Evolutionary conservation across 2,888 invertebrate genomes (phyloP).

Genomic region (Urechis unicinctus): DNA sequence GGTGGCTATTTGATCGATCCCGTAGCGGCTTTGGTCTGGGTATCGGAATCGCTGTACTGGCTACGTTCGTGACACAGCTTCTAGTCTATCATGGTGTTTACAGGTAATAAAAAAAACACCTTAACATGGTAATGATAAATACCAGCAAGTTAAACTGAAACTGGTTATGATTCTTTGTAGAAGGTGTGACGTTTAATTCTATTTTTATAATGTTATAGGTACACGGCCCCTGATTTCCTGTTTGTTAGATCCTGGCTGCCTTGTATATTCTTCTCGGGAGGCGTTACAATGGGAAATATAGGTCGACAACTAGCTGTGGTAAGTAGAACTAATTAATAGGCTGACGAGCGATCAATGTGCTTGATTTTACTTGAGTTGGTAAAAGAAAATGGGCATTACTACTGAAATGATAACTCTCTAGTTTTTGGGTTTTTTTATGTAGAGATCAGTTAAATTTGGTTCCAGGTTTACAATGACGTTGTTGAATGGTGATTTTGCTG

Average conservation of each 20-base stretch:
- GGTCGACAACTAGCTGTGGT: slow-evolving; percentile 49
- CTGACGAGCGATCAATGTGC: too few relatives aligned
- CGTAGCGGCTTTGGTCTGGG: slow-evolving; percentile 51
- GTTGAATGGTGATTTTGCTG: too few relatives aligned
- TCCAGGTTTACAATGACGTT: too few relatives aligned
- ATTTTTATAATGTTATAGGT: slow-evolving; percentile 30
- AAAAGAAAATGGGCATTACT: too few relatives aligned
- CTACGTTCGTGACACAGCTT: slow-evolving; percentile 50
- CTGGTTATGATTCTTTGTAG: not conserved
- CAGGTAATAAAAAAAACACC: slow-evolving; percentile 33
- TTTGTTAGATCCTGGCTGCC: slow-evolving; percentile 52
- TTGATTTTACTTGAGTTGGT: too few relatives aligned
- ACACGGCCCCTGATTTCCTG: slow-evolving; percentile 50
- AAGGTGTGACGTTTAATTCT: not conserved
- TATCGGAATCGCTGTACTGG: slow-evolving; percentile 48
- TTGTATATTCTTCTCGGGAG: slow-evolving; percentile 53
- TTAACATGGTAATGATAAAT: not conserved
- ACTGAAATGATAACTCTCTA: too few relatives aligned
- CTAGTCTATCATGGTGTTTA: slow-evolving; percentile 51
- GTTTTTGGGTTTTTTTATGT: too few relatives aligned
- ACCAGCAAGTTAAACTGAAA: too few relatives aligned
- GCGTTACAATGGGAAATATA: slow-evolving; percentile 53
- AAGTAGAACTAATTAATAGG: slow-evolving; percentile 6
- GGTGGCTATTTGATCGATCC: slow-evolving; percentile 53
- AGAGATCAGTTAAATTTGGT: too few relatives aligned